Base-by-base conservation (phyloP, 2,113 vertebrate genomes). In the Rattus rattus region DNA sequence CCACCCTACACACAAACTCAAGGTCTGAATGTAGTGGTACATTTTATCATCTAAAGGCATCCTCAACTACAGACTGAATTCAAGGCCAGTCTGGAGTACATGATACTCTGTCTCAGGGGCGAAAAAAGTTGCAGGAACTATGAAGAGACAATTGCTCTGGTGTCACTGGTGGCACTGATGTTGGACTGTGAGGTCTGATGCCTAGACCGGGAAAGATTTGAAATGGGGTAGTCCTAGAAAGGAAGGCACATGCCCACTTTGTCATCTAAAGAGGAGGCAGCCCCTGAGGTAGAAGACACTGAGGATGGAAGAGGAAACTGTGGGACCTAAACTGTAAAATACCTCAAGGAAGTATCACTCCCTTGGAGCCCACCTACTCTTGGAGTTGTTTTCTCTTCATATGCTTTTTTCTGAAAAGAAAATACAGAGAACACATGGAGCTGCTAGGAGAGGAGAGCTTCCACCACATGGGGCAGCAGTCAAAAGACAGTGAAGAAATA, bases 381-480 rank as follows among this genome's bases (percentile, higher is more conserved):
- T 43, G 24, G 59, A 65, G 59, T 28, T 63, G 59, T 43, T 43
- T 85, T 16, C 39, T 85, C 43, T 43, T 43, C 43, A 3, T 43
- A n/a, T n/a, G n/a, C n/a, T 43, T 43, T 43, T 43, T 85, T 16
- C 39, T 85, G 52, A 54, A 61, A 20, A 20, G 17, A 20, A 61
- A 61, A 61, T 6, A 6, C 65, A 67, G 65, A 63, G 52, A 14
- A 22, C 33, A 26, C 85, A 12, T 7, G 0, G 43, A 54, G 52
- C 20, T 13, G 0, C 9, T 0, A 9, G 36, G 36, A n/a, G 1
- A 54, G 69, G 52, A 52, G 13, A 70, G 10, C 5, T 61, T 86
- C 59, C 39, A 49, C 93, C 96, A 97, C 77, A 4, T 87, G 96
- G 22, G 89, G 95, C 89, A 83, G 87, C 94, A 96, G 73, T 86